Evolutionary conservation across 2,797 vertebrate species (phyloP).

Genomic region (Girardinus metallicus): DNA sequence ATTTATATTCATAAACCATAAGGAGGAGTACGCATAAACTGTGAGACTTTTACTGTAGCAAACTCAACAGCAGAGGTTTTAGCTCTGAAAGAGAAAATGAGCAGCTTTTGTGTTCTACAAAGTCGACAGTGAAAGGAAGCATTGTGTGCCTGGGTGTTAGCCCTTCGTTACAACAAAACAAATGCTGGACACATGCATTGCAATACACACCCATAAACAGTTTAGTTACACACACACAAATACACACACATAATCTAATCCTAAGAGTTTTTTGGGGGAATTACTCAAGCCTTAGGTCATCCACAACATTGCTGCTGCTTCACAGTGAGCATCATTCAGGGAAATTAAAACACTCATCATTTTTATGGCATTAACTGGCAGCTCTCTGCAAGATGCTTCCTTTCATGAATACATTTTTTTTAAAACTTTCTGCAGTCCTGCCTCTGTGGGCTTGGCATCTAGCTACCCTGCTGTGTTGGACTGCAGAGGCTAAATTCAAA

Average conservation of each 20-base stretch:
- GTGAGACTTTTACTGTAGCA: not conserved
- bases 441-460: constrained; percentile 20
- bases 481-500: constrained; percentile 26
- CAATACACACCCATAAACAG: constrained; percentile 25
- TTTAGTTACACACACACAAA: constrained; percentile 11
- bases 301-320: constrained; percentile 30
- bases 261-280: constrained; percentile 31
- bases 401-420: constrained; percentile 23
- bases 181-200: constrained; percentile 10
- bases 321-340: constrained; percentile 7
- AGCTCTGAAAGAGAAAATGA: constrained; percentile 34
- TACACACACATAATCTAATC: constrained; percentile 38
- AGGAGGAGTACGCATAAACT: not conserved
- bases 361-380: constrained; percentile 39
- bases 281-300: constrained; percentile 40
- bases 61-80: constrained; percentile 27
- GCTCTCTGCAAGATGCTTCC: constrained; percentile 33
- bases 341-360: constrained; percentile 45
- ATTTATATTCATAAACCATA: not conserved
- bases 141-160: constrained; percentile 42
- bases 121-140: constrained; percentile 45
- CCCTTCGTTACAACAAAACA: constrained; percentile 33
- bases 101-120: constrained; percentile 37
- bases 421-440: constrained; percentile 30
- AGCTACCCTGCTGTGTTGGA: constrained; percentile 22